phyloP scores from a whole-genome alignment of 1,140 invertebrate genomes.

The Tetramorium parvispinum region DNA sequence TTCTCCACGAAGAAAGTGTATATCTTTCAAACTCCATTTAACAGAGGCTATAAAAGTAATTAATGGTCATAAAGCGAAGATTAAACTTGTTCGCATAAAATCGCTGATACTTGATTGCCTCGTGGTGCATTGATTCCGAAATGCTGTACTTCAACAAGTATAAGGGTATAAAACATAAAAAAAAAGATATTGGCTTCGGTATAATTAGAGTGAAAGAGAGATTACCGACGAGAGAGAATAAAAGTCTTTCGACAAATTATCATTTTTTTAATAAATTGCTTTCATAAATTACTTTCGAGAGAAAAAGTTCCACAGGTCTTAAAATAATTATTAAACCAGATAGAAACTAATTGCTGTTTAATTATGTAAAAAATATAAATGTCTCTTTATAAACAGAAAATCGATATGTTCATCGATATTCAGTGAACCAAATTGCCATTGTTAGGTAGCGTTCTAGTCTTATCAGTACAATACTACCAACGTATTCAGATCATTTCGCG shows the following conservation, averaged over 20 bases:
- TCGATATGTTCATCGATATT: not conserved
- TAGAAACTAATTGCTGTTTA: not conserved
- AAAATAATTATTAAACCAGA: not conserved
- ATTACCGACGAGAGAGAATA: not conserved
- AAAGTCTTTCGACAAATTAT: not conserved
- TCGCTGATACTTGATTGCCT: not conserved
- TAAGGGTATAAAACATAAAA: not conserved
- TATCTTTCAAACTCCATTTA: slow-evolving; percentile 39
- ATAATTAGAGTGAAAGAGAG: not conserved
- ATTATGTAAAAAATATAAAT: not conserved
- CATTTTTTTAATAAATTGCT: not conserved
- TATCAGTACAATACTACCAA: not conserved
- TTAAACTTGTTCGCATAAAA: slow-evolving; percentile 9
- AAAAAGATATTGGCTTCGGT: not conserved
- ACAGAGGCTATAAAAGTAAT: slow-evolving; percentile 34
- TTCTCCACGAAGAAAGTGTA: not conserved
- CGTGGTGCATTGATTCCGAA: not conserved
- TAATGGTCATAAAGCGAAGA: slow-evolving; percentile 5
- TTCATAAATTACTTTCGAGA: slow-evolving; percentile 11
- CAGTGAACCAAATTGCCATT: not conserved
- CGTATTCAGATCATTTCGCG: not conserved
- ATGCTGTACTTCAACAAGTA: not conserved
- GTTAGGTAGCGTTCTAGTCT: not conserved
- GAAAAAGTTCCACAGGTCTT: not conserved
- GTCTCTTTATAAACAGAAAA: not conserved